Evolutionary conservation across 2,113 vertebrate genomes (phyloP).

Genomic region (Lampris megalopsis): DNA sequence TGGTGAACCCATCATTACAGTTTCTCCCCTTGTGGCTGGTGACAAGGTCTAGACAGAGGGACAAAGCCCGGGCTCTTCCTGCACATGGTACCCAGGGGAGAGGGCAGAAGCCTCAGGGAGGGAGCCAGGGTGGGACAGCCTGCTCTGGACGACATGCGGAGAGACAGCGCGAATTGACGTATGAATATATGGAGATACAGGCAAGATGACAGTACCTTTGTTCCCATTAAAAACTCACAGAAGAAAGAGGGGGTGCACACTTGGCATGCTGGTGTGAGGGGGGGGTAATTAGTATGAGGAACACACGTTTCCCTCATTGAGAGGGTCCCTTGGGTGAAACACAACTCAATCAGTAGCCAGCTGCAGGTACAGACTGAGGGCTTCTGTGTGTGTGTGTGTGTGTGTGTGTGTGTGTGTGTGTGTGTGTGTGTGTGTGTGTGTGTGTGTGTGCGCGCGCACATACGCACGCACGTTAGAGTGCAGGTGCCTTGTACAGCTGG

Average conservation of each 20-base stretch:
- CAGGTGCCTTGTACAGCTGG: conserved; percentile 76
- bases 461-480: conserved; percentile 40
- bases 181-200: conserved; percentile 35
- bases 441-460: too few relatives aligned
- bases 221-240: conserved; percentile 37
- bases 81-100: conserved; percentile 66
- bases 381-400: conserved; percentile 7
- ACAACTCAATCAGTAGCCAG: conserved; percentile 79
- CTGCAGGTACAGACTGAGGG: conserved; percentile 72
- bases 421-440: conserved; percentile 36
- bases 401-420: conserved; percentile 22
- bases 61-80: conserved; percentile 70
- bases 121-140: conserved; percentile 39
- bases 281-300: conserved; percentile 75
- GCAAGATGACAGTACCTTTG: conserved; percentile 61
- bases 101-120: conserved; percentile 67
- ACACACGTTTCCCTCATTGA: conserved; percentile 71
- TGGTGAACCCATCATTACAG: conserved; percentile 75
- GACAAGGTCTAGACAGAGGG: conserved; percentile 72
- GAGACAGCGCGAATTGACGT: conserved; percentile 25
- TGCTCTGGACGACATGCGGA: conserved; percentile 61
- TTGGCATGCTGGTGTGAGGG: conserved; percentile 68
- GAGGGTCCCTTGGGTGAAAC: conserved; percentile 68
- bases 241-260: conserved; percentile 46
- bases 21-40: conserved; percentile 63